phyloP scores from a whole-genome alignment of 2,113 vertebrate species.

The Grammatotria lemairii region DNA sequence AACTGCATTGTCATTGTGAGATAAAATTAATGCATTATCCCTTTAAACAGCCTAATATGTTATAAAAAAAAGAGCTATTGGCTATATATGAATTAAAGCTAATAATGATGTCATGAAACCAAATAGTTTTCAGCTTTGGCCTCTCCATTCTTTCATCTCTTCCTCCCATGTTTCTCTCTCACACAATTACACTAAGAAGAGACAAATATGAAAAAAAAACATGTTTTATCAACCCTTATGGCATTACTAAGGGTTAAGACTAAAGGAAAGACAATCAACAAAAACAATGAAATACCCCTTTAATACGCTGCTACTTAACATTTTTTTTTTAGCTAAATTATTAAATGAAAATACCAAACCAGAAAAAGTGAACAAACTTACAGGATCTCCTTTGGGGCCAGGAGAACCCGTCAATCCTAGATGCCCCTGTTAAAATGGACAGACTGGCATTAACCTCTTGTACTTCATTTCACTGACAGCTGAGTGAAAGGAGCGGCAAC shows the following conservation, averaged over 20 bases:
- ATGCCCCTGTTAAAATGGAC: slow-evolving; percentile 66
- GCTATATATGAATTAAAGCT: neutral
- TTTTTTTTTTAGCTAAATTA: neutral
- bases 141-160: neutral
- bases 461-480: neutral
- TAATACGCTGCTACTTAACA: neutral
- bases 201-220: neutral
- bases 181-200: neutral
- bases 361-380: slow-evolving; percentile 55
- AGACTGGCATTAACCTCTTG: neutral
- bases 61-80: neutral
- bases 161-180: neutral
- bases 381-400: slow-evolving; percentile 78
- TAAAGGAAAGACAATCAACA: neutral
- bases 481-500: neutral
- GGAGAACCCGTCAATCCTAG: slow-evolving; percentile 64
- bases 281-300: neutral
- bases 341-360: neutral
- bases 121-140: neutral
- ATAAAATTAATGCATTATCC: neutral
- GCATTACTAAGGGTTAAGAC: neutral
- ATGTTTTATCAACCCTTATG: neutral
- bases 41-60: neutral
- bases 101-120: neutral
- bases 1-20: neutral